Base-by-base conservation (phyloP, 2,113 vertebrate species). In the Acrocephalus kingi region DNA sequence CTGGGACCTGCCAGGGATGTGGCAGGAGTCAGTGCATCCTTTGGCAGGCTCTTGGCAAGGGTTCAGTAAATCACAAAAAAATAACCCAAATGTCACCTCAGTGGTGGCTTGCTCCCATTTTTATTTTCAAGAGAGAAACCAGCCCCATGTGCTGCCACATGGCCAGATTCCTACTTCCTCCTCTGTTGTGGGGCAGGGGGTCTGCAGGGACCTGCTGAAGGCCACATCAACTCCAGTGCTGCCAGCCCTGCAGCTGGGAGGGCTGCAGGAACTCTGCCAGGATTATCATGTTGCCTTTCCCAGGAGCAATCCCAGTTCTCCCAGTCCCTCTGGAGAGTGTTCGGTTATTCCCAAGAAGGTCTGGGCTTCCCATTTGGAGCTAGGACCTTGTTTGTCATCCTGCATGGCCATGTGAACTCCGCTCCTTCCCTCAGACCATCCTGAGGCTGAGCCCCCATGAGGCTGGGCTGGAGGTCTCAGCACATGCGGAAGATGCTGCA, bases 1-100 rank as follows among this genome's bases (percentile, higher is more conserved):
- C 71, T 83, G 63, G 27, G 31, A 69, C 33, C 73, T 64, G 27
- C 17, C 39, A 43, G 64, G 30, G 15, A 43, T 25, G 58, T 19
- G 85, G 15, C 5, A 4, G 52, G 12, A 62, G 20, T 43, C 8
- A 16, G 9, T 17, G 35, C 51, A 43, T 41, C 51, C 41, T 54
- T 91, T 4, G 3, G 11, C 15, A 49, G n/a, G 17, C 7, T 58
- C 56, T 71, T 49, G 75, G 15, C 22, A 79, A 59, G 27, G 11
- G 9, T 39, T 72, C 39, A 39, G 28, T 56, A 72, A 79, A 64
- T 45, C 30, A 48, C 21, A 18, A 12, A 39, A 21, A 61, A 94
- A 88, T 45, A 93, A 95, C 92, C 7, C 22, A 68, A 74, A 39
- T 24, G 11, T 59, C 51, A 68, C n/a, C 52, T 85, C 58, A 33